phyloP scores from a whole-genome alignment of 1,140 invertebrate genomes.

The Drosophila pseudoobscura region DNA sequence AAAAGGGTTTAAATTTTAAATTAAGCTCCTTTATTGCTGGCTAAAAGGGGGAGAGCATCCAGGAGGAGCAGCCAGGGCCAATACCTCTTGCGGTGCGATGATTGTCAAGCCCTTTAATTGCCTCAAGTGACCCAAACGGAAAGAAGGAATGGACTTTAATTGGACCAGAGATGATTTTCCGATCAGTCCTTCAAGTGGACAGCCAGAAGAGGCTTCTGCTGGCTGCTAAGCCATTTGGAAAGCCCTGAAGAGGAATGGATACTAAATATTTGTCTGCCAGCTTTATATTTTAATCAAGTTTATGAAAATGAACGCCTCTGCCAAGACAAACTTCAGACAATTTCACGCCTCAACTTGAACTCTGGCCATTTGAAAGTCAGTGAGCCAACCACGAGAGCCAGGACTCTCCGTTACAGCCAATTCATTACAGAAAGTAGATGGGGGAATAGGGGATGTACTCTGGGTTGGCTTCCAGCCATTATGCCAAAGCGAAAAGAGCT shows the following conservation, averaged over 20 bases:
- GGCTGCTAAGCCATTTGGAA: conserved; percentile 32
- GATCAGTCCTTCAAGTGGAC: conserved; percentile 46
- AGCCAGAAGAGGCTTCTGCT: conserved; percentile 6
- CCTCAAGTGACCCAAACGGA: conserved; percentile 38
- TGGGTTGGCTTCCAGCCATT: conserved; percentile 37
- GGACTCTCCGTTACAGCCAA: conserved; percentile 13
- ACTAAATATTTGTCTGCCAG: conserved; percentile 20
- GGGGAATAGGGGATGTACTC: not conserved
- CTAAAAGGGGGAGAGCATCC: not conserved
- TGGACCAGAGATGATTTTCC: conserved; percentile 64
- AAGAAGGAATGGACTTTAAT: conserved; percentile 50
- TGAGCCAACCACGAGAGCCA: conserved; percentile 5
- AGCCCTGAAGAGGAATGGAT: not conserved
- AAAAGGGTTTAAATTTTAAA: conserved; percentile 78
- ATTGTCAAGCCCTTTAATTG: conserved; percentile 63
- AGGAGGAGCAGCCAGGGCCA: not conserved
- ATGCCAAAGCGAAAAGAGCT: conserved; percentile 20
- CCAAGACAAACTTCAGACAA: conserved; percentile 12
- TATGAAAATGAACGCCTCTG: not conserved
- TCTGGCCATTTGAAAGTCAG: conserved; percentile 9
- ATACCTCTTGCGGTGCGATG: conserved; percentile 15
- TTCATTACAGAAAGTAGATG: conserved; percentile 29
- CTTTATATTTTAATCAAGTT: conserved; percentile 15
- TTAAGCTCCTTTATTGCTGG: conserved; percentile 61
- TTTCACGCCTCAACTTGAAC: conserved; percentile 17